phyloP scores from a whole-genome alignment of 2,888 invertebrate species.

The Napeogenes sylphis region DNA sequence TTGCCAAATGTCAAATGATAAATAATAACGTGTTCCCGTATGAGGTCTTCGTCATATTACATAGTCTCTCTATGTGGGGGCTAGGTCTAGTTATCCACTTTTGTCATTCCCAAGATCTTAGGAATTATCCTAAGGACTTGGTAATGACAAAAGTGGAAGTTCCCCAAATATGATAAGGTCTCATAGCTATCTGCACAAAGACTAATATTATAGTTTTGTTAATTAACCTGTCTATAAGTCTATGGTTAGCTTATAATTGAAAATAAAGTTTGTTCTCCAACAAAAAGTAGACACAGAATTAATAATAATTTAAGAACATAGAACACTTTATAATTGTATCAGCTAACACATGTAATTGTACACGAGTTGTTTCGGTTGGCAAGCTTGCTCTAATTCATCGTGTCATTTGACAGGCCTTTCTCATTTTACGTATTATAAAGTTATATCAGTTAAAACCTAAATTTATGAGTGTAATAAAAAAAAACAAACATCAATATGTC shows the following conservation, averaged over 20 bases:
- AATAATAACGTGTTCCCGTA: constrained; percentile 25
- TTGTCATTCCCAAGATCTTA: too few species aligned
- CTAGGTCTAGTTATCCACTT: too few species aligned
- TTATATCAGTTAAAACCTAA: background rate
- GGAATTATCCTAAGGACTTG: too few species aligned
- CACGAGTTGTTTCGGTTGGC: constrained; percentile 67
- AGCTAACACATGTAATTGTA: constrained; percentile 66
- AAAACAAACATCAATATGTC: too few species aligned
- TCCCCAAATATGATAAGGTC: too few species aligned
- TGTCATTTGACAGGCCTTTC: constrained; percentile 74
- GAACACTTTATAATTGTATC: constrained; percentile 60
- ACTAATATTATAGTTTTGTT: too few species aligned
- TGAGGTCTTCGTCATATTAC: constrained; percentile 10
- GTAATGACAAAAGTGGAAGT: too few species aligned
- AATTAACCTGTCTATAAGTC: too few species aligned
- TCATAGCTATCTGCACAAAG: too few species aligned
- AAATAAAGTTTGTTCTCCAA: too few species aligned
- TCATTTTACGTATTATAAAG: constrained; percentile 58
- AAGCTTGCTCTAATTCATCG: constrained; percentile 68
- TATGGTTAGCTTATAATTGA: too few species aligned
- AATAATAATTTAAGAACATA: constrained; percentile 36
- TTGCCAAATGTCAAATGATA: constrained; percentile 30
- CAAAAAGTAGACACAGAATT: constrained; percentile 51
- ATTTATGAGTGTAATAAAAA: too few species aligned
- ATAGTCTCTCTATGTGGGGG: constrained; percentile 6